Percentiles rank a stretch among this genome's conserved stretches.
Evolutionary conservation across 37 sponge, comb jelly and placozoan species (phyloP).

Genomic region (Cliona cf. orientalis): DNA sequence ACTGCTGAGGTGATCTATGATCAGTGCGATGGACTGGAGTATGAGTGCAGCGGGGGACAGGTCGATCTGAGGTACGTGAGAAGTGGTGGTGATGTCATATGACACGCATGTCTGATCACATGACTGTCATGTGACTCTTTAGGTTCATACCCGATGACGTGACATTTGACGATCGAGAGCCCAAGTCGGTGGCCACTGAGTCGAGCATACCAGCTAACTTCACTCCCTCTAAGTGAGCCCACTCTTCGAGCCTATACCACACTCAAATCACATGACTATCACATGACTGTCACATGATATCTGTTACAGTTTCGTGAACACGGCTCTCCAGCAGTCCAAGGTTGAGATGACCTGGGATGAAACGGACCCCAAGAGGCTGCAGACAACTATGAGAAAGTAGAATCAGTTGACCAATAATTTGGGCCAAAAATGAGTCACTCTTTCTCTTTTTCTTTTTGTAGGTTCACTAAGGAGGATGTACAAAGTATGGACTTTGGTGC

Average conservation of each 20-base stretch:
- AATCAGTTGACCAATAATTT: not conserved
- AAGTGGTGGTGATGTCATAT: not conserved
- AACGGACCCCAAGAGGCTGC: conserved; percentile 70
- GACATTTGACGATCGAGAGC: conserved; percentile 74
- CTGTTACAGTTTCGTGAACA: conserved; percentile 55
- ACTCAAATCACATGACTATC: no score
- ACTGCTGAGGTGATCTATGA: conserved; percentile 89
- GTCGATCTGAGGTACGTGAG: conserved; percentile 80
- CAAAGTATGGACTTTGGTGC: conserved; percentile 73
- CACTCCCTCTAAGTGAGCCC: conserved; percentile 71
- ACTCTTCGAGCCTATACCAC: no score
- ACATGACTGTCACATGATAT: no score
- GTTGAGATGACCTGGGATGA: conserved; percentile 93
- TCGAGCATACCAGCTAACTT: conserved; percentile 41
- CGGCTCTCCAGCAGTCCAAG: conserved; percentile 88
- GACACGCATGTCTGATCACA: not conserved
- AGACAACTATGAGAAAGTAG: conserved; percentile 79
- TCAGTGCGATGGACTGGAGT: conserved; percentile 88
- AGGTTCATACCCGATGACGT: conserved; percentile 93
- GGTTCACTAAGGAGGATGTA: conserved; percentile 63
- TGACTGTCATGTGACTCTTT: not conserved
- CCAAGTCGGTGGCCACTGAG: conserved; percentile 52
- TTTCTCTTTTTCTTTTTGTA: not conserved
- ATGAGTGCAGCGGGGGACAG: conserved; percentile 70
- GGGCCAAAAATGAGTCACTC: no score